These are phyloP conservation scores for Engraulis encrasicolus DNA, from an alignment of 2,113 vertebrate genomes.

Conservation along the genomic window DNA sequence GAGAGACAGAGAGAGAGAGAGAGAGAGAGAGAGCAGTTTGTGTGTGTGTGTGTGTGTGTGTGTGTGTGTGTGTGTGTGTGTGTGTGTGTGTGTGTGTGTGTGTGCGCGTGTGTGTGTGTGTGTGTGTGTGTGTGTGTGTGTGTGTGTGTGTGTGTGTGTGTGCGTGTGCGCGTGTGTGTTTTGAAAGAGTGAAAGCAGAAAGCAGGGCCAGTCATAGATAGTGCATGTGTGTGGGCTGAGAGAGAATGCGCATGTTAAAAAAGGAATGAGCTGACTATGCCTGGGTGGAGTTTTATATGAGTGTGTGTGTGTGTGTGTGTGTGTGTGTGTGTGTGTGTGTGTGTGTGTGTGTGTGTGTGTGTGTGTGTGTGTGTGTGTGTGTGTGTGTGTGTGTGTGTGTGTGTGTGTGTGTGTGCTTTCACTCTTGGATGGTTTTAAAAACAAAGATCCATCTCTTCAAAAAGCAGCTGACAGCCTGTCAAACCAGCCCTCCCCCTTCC, in stretches of 20 bases:
- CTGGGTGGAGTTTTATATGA: neutral
- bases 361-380: neutral
- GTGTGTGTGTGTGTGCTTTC: neutral
- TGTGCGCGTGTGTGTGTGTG: neutral
- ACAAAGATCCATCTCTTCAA: neutral
- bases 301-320: neutral
- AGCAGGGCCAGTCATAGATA: too few species aligned
- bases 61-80: neutral
- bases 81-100: neutral
- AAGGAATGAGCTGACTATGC: neutral
- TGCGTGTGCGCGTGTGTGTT: neutral
- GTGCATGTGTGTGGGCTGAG: conserved; percentile 13
- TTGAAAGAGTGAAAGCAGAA: neutral
- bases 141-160: neutral
- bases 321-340: neutral
- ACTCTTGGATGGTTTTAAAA: neutral
- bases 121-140: neutral
- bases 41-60: neutral
- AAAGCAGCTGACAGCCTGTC: neutral
- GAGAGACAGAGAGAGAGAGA: too few species aligned
- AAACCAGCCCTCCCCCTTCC: neutral
- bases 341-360: neutral
- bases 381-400: neutral
- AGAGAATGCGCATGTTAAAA: neutral
- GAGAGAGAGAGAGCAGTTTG: too few species aligned